A percentile compares a stretch with the other conserved stretches of the same genome.
These are phyloP conservation scores for Gouania willdenowi DNA, from an alignment of 2,797 vertebrate genomes.

Conservation along the genomic window DNA sequence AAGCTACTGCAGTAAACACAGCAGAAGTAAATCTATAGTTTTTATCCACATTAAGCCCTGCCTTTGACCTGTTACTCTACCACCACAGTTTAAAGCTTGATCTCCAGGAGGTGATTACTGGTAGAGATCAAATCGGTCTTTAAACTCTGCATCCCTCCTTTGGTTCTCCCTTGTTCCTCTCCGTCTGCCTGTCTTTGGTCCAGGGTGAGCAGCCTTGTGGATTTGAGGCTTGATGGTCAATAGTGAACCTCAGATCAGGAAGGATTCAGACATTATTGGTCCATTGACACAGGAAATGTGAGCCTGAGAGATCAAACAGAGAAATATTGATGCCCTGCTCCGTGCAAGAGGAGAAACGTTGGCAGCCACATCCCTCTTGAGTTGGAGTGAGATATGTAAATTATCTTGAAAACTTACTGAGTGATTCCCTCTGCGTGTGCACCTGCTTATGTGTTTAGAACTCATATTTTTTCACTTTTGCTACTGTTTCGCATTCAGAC, in stretches of 20 bases:
- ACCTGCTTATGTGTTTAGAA: no score
- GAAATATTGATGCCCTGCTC: background rate
- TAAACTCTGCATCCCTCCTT: conserved; percentile 34
- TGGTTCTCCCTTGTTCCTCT: conserved; percentile 29
- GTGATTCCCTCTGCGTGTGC: conserved; percentile 26
- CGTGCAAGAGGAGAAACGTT: background rate
- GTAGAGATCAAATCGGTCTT: conserved; percentile 43
- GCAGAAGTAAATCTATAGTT: no score
- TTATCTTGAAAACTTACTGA: conserved; percentile 14
- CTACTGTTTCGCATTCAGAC: no score
- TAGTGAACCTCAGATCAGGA: conserved; percentile 17
- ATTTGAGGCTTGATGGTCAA: conserved; percentile 12
- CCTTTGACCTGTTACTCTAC: background rate
- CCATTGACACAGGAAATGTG: conserved; percentile 9
- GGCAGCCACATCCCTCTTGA: background rate
- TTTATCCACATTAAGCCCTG: conserved; percentile 1
- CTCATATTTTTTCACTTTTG: no score
- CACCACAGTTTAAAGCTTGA: background rate
- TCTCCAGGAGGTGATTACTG: conserved; percentile 18
- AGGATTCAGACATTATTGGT: conserved; percentile 39
- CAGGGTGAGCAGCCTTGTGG: conserved; percentile 20
- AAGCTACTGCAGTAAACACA: no score
- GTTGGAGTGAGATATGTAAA: conserved; percentile 19
- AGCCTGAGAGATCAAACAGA: conserved; percentile 18
- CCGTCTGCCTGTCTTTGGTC: conserved; percentile 3